Conservation (phyloP, 2,797 vertebrate species). For the Vireo griseus region DNA sequence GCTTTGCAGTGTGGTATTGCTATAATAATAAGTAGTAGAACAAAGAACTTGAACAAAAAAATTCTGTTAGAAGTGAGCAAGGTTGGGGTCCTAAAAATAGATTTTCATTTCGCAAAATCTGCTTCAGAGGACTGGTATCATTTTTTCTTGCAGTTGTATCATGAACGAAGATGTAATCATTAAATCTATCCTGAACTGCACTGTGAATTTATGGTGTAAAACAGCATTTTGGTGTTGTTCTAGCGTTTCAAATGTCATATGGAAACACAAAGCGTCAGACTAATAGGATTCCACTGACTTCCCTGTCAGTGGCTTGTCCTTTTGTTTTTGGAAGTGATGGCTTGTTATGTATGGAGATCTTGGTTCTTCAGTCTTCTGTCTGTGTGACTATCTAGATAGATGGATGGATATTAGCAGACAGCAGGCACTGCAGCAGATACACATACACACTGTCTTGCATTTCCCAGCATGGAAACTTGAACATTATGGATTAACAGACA, state of each 20-base stretch:
- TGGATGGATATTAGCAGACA: not conserved
- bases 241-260: not conserved
- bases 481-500: accelerated
- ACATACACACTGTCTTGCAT: not conserved
- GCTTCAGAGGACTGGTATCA: not conserved
- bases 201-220: not conserved
- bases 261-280: not conserved
- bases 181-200: not conserved
- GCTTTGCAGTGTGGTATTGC: not conserved
- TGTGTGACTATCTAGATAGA: not conserved
- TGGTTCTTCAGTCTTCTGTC: not conserved
- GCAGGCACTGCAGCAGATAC: not conserved
- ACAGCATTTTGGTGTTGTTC: not conserved
- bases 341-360: not conserved
- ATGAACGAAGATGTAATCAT: not conserved
- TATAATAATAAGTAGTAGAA: not conserved
- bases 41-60: not conserved
- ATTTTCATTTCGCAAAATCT: not conserved
- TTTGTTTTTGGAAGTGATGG: not conserved
- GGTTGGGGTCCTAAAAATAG: not conserved
- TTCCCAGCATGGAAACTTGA: not conserved
- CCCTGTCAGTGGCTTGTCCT: not conserved
- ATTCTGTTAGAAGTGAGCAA: not conserved
- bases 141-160: not conserved
- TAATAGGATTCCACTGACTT: not conserved